Evolutionary conservation across 2,888 invertebrate genomes (phyloP), one percentile per base, ranked within the genome.

Genomic region (Ophion ellenae): DNA sequence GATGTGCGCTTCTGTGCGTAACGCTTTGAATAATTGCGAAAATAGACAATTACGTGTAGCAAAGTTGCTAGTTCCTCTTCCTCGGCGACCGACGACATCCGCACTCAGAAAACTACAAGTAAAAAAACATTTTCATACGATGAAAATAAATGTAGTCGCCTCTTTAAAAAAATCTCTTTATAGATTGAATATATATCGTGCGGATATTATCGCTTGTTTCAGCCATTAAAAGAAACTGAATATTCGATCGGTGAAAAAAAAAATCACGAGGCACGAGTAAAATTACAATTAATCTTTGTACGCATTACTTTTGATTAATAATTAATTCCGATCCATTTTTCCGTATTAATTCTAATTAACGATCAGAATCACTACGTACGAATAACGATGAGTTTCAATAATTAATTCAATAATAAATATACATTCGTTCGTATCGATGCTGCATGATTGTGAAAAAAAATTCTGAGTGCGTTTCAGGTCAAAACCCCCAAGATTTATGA

Each of bases 11-110:
- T 86, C 67, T 73, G 77, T 71, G 63, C 81, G 81, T 57, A 24
- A 77, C 78, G 86, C 87, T 86, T 87, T 73, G 73, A 64, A 32
- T 85, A 77, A 76, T 79, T 79, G 76, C 79, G 64, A 70, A 63
- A 69, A 85, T 64, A 11, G 5, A 59, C 32, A 5, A 20, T 71
- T 28, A 20, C 10, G 20, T 17, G 53, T 53, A 17, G 17, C 20
- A 75, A 66, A 82, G 78, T 85, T 78, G 64, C 80, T 81, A 83
- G 81, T 70, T 67, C 75, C 74, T 67, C 3, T 11, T 53, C 17
- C 53, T 53, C 5, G 47, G 47, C 47, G n/a, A 47, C 17, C 45
- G 17, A 69, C 24, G 24, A 53, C 17, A 0, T 10, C 20, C 70
- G 47, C 47, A 70, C 47, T 53, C 70, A 6, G 70, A 70, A 70